Evolutionary conservation across 2,888 invertebrate genomes (phyloP), one percentile per base, ranked within the genome.

Genomic region (Lycocerus yunnanus): DNA sequence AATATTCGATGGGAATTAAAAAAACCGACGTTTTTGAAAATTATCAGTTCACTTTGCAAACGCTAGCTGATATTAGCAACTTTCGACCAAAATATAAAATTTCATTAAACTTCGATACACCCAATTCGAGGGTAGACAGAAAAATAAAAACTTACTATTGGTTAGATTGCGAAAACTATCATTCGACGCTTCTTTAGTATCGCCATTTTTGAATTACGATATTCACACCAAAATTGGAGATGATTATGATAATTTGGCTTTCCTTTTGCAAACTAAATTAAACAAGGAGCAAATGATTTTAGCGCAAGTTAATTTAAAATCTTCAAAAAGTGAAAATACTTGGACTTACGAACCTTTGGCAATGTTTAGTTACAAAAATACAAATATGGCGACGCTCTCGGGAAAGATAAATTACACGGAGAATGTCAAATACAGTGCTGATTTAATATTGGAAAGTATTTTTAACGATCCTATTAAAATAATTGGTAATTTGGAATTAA

Each of bases 21-120:
- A 81, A 81, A 74, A 76, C 72, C 10, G 81, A 81, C 66, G 68
- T 61, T 10, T 80, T 81, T 43, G 78, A 81, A 66, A 79, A 72
- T 65, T 81, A 80, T 27, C 77, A 79, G 58, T 63, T 81, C 0
- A 70, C 71, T 15, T 63, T 79, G n/a, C 75, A 76, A 16, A 80
- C 75, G 0, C 68, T 77, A 16, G 63, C 66, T 2, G 74, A 77
- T 20, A 66, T 69, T 11, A 72, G 69, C 70, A 75, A 72, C 6
- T 60, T 70, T 14, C 69, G 72, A 65, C 76, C 77, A 21, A 15
- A 75, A 15, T 78, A 81, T 61, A 61, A 68, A 10, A 77, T 80
- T 69, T 68, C 71, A 8, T 73, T 81, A 14, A 71, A 78, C 66
- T 59, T 80, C 11, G 80, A 81, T 68, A 81, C 81, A 0, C 80